phyloP scores from a whole-genome alignment of 1,140 invertebrate species.

The Homarus americanus region DNA sequence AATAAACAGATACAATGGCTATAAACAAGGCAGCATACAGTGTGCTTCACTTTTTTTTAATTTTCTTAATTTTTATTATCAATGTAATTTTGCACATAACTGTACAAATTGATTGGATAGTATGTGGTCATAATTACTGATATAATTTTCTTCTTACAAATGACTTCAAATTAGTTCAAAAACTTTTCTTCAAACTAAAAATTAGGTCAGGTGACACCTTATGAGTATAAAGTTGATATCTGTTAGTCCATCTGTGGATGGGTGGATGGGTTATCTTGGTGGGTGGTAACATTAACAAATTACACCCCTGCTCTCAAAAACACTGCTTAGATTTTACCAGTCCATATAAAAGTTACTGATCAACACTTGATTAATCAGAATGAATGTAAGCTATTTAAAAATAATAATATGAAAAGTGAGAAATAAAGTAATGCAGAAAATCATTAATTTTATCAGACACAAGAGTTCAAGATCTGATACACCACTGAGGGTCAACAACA shows the following conservation, averaged over 20 bases:
- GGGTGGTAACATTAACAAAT: background rate
- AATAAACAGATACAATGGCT: conserved; percentile 22
- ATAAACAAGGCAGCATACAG: conserved; percentile 36
- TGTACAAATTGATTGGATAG: background rate
- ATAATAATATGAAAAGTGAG: background rate
- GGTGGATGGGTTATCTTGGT: background rate
- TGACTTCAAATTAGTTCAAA: background rate
- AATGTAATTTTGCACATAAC: conserved; percentile 5
- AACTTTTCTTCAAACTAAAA: background rate
- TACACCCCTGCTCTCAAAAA: background rate
- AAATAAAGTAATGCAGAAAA: background rate
- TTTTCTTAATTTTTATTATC: background rate
- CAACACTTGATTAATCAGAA: background rate
- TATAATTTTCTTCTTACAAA: background rate
- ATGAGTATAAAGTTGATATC: background rate
- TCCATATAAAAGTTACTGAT: background rate
- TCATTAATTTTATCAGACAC: background rate
- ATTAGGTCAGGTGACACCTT: background rate
- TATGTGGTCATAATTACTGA: conserved; percentile 10
- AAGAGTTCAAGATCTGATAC: background rate
- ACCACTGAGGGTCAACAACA: background rate
- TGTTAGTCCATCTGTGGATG: background rate
- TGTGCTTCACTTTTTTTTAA: conserved; percentile 11
- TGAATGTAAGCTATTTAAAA: background rate
- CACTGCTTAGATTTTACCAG: background rate